Conservation (phyloP, 2,888 invertebrate species). For the Noctua comes region DNA sequence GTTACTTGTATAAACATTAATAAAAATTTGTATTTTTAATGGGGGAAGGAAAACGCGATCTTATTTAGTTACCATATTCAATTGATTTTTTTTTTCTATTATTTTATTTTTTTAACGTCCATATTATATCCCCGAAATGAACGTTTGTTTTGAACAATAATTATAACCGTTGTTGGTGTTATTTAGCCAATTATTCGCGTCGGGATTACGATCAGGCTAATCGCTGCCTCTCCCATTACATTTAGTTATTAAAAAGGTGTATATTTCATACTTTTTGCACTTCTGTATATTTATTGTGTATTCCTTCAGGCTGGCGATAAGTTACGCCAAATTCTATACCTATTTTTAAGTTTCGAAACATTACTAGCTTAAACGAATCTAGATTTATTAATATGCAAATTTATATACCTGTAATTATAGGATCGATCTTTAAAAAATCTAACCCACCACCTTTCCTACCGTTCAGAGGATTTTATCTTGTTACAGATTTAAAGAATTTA, state of each 20-base stretch:
- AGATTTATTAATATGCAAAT: slow-evolving; percentile 45
- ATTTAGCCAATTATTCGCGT: slow-evolving; percentile 6
- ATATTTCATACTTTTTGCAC: slow-evolving; percentile 41
- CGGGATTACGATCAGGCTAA: slow-evolving; percentile 8
- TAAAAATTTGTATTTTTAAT: slow-evolving; percentile 34
- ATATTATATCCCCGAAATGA: not conserved
- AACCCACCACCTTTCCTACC: slow-evolving; percentile 84
- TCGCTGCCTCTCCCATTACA: slow-evolving; percentile 49
- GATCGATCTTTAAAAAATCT: slow-evolving; percentile 50
- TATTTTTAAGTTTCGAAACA: slow-evolving; percentile 31
- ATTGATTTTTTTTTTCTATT: not conserved
- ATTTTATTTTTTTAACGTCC: not conserved
- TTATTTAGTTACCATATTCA: slow-evolving; percentile 33
- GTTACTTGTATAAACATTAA: slow-evolving; percentile 22
- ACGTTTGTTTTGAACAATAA: not conserved
- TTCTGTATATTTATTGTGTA: slow-evolving; percentile 40
- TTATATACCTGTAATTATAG: slow-evolving; percentile 42
- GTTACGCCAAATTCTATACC: slow-evolving; percentile 19
- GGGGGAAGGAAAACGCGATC: slow-evolving; percentile 47
- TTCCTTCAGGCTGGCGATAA: slow-evolving; percentile 20
- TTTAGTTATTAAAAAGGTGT: slow-evolving; percentile 49
- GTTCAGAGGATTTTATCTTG: slow-evolving; percentile 77
- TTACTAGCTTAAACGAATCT: slow-evolving; percentile 40
- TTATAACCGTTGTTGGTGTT: not conserved
- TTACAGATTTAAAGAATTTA: slow-evolving; percentile 71